A percentile compares a stretch with the other conserved stretches of the same genome.
These are phyloP conservation scores for Thryonomys swinderianus DNA, from an alignment of 2,113 vertebrate species.

Conservation along the genomic window DNA sequence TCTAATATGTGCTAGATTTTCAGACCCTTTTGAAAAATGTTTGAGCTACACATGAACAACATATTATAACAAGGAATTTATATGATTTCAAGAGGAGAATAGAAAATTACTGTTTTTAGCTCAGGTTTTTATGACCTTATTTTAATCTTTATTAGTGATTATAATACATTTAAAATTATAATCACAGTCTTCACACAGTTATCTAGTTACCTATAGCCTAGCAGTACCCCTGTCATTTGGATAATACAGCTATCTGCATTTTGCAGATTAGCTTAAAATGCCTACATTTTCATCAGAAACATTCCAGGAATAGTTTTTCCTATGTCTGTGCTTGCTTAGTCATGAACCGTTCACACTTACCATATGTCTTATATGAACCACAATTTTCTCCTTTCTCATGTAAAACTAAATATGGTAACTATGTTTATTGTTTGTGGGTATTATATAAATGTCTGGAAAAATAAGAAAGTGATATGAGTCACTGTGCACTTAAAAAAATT, in stretches of 20 bases:
- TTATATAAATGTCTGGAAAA: conserved; percentile 22
- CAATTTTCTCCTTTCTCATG: conserved; percentile 1
- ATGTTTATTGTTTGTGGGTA: neutral
- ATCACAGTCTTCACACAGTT: conserved; percentile 3
- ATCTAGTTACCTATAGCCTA: neutral
- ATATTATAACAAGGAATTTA: conserved; percentile 1
- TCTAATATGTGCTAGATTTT: neutral
- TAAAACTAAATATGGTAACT: neutral
- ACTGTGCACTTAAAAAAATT: conserved; percentile 39
- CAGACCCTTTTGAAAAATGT: neutral
- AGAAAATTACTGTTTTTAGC: neutral
- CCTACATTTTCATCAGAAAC: neutral
- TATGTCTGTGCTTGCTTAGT: neutral
- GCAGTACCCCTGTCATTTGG: neutral
- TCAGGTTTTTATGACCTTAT: neutral
- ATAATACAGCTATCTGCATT: neutral
- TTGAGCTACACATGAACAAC: neutral
- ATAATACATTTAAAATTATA: neutral
- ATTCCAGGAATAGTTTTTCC: neutral
- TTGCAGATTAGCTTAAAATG: conserved; percentile 29
- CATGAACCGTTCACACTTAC: conserved; percentile 11
- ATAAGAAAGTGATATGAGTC: conserved; percentile 21
- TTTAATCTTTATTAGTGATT: conserved; percentile 33
- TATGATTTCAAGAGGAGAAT: neutral
- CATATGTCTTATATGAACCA: neutral